Evolutionary conservation across 2,888 invertebrate genomes (phyloP).

Genomic region (Eumacrocentrus americanus): DNA sequence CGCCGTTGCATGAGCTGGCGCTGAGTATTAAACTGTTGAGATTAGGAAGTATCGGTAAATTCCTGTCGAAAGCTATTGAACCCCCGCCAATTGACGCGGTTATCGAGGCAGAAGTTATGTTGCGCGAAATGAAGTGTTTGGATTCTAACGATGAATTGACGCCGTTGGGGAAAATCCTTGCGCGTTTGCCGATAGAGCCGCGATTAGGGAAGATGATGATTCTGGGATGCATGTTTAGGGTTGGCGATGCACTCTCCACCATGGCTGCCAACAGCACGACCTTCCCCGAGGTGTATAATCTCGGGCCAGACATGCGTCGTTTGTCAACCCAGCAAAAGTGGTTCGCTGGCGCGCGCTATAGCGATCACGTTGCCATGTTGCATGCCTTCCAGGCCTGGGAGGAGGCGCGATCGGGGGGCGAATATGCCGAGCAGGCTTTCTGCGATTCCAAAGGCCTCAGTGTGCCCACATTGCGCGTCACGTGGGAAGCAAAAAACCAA

Average conservation of each 20-base stretch:
- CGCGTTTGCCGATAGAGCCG: constrained; percentile 94
- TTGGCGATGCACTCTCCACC: constrained; percentile 89
- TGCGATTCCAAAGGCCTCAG: constrained; percentile 93
- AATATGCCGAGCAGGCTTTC: constrained; percentile 79
- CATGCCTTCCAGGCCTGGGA: constrained; percentile 90
- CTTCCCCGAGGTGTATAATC: constrained; percentile 91
- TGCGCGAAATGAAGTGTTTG: constrained; percentile 87
- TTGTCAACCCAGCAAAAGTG: constrained; percentile 84
- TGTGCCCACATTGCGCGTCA: constrained; percentile 86
- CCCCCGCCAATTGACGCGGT: constrained; percentile 98
- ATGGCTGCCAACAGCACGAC: constrained; percentile 96
- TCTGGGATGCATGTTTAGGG: constrained; percentile 87
- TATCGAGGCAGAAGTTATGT: constrained; percentile 91
- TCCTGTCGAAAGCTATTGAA: constrained; percentile 93
- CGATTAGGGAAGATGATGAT: constrained; percentile 97
- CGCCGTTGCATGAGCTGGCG: constrained; percentile 93
- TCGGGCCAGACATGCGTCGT: constrained; percentile 76
- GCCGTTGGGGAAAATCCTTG: constrained; percentile 90
- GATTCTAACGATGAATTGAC: constrained; percentile 88
- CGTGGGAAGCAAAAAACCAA: constrained; percentile 88
- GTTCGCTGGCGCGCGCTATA: constrained; percentile 84
- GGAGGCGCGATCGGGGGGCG: constrained; percentile 71
- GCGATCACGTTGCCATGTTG: constrained; percentile 95
- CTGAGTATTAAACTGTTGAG: constrained; percentile 88
- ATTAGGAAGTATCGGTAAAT: constrained; percentile 91